Conservation (phyloP, 1,140 invertebrate genomes). For the Platyscapa corneri region DNA sequence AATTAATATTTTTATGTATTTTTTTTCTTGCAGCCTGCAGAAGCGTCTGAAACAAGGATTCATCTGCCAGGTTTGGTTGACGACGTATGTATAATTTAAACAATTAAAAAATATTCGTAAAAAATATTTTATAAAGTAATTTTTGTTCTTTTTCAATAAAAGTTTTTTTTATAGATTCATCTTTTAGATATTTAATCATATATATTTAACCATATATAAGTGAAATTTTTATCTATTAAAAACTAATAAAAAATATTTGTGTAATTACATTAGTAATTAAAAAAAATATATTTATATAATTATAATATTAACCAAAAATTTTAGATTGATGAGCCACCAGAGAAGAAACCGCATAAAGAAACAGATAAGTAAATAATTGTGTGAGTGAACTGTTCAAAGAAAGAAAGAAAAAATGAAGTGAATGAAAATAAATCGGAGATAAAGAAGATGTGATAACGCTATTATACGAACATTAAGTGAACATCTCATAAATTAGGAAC, state of each 20-base stretch:
- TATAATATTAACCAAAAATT: background rate
- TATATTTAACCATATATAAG: background rate
- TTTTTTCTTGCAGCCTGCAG: conserved; percentile 78
- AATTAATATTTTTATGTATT: conserved; percentile 9
- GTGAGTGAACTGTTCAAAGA: conserved; percentile 58
- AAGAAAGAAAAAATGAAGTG: conserved; percentile 49
- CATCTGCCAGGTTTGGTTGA: conserved; percentile 82
- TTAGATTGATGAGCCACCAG: conserved; percentile 72
- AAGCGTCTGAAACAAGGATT: conserved; percentile 85
- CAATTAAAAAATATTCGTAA: background rate
- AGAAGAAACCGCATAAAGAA: conserved; percentile 72
- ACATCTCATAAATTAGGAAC: conserved; percentile 71
- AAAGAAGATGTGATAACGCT: conserved; percentile 50
- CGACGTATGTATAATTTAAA: conserved; percentile 68
- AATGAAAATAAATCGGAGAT: conserved; percentile 54
- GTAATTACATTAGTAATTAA: background rate
- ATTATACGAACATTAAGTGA: conserved; percentile 47
- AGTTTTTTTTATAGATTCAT: background rate
- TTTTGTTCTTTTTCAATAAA: background rate
- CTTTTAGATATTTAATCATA: background rate
- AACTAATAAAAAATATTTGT: too few relatives aligned
- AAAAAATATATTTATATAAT: background rate
- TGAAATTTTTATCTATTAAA: background rate
- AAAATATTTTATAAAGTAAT: background rate
- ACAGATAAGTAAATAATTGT: conserved; percentile 72